A percentile compares a stretch with the other conserved stretches of the same genome.
Conservation (phyloP, 2,113 vertebrate genomes). For the Callochromis pleurospilus region DNA sequence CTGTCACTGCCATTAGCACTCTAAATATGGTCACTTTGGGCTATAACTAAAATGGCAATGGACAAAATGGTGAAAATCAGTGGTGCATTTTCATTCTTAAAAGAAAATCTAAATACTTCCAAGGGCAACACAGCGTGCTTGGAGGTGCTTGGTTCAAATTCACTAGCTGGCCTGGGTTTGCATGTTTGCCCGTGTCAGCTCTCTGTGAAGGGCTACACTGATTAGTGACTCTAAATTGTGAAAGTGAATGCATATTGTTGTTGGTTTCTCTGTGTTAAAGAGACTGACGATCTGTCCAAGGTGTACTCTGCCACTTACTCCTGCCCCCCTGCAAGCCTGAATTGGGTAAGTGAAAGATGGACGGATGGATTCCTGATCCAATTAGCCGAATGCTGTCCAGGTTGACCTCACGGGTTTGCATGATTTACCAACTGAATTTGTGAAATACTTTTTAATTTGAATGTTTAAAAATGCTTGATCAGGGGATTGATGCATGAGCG, state of each 20-base stretch:
- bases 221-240: not conserved
- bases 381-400: not conserved
- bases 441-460: not conserved
- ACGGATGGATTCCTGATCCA: not conserved
- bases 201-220: not conserved
- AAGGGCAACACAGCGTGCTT: not conserved
- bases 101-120: not conserved
- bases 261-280: not conserved
- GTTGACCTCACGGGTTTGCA: not conserved
- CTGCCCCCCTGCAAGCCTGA: not conserved
- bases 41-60: not conserved
- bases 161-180: not conserved
- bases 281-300: not conserved
- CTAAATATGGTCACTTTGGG: fast-evolving
- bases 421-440: not conserved
- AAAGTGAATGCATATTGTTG: not conserved
- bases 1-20: not conserved
- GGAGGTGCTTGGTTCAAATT: not conserved
- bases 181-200: not conserved
- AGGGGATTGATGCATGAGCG: not conserved
- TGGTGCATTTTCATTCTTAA: not conserved
- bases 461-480: not conserved
- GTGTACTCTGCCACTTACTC: not conserved
- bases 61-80: not conserved
- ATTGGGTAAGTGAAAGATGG: not conserved